Conservation (phyloP, 30 jellyfish, hydroid and myxozoan species). For the Sanderia malayensis region DNA sequence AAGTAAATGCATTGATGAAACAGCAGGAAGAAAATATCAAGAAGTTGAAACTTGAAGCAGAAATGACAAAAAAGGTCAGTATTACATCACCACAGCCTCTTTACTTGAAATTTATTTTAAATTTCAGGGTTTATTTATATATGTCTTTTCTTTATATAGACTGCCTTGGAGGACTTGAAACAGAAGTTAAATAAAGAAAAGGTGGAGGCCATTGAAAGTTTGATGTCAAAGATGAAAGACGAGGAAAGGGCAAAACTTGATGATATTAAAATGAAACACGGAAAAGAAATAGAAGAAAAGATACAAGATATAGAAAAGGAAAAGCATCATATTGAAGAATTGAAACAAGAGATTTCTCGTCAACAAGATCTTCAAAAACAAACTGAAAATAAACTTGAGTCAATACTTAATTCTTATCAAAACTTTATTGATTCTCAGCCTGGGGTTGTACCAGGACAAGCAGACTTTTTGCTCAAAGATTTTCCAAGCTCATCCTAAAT, state of each 20-base stretch:
- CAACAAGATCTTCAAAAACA: slow-evolving; percentile 1
- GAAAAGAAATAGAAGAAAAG: slow-evolving; percentile 3
- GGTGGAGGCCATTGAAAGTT: slow-evolving; percentile 14
- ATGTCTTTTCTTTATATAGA: slow-evolving; percentile 3
- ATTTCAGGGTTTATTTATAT: not conserved
- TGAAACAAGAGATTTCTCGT: slow-evolving; percentile 4
- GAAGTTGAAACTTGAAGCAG: slow-evolving; percentile 24
- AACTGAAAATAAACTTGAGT: slow-evolving; percentile 28
- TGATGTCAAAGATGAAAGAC: not conserved
- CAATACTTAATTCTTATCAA: slow-evolving; percentile 21
- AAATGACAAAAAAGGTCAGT: slow-evolving; percentile 20
- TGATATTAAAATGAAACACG: not conserved
- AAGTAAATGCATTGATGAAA: slow-evolving; percentile 21
- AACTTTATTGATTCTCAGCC: slow-evolving; percentile 47
- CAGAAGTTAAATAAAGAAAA: slow-evolving; percentile 2
- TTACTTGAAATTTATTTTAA: not conserved
- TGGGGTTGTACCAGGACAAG: slow-evolving; percentile 48
- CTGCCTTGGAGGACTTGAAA: slow-evolving; percentile 9
- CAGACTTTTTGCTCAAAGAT: slow-evolving; percentile 33
- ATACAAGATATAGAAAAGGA: slow-evolving; percentile 4
- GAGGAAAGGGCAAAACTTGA: slow-evolving; percentile 1
- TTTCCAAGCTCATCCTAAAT: too few species aligned
- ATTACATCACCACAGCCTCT: not conserved
- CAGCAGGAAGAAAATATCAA: slow-evolving; percentile 24
- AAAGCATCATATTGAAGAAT: slow-evolving; percentile 2